These are phyloP conservation scores for Sericinus montela DNA, from an alignment of 2,888 invertebrate genomes.

Conservation along the genomic window DNA sequence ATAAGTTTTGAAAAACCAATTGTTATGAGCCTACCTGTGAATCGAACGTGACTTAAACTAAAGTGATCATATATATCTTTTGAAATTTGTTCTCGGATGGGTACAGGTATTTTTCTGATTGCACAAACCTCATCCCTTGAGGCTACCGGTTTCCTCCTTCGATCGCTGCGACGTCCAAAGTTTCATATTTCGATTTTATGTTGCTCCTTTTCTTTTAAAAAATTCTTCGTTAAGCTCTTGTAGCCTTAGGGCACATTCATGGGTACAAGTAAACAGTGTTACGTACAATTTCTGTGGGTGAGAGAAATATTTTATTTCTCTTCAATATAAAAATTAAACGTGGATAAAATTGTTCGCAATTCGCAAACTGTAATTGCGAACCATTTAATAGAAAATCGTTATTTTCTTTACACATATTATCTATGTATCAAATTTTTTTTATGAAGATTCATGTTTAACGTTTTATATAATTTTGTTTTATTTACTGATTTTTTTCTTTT, in stretches of 20 bases:
- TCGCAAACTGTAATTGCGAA: too few relatives aligned
- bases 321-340: not conserved
- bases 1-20: too few relatives aligned
- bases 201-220: slow-evolving; percentile 12
- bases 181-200: slow-evolving; percentile 18
- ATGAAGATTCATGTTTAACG: too few relatives aligned
- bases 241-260: slow-evolving; percentile 14
- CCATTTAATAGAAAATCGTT: too few relatives aligned
- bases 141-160: slow-evolving; percentile 14
- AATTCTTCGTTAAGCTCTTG: slow-evolving; percentile 16
- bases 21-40: too few relatives aligned
- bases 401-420: too few relatives aligned
- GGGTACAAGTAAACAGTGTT: slow-evolving; percentile 12
- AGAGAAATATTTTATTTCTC: not conserved
- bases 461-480: too few relatives aligned
- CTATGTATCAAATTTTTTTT: too few relatives aligned
- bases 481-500: too few relatives aligned
- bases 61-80: not conserved
- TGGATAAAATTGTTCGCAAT: too few relatives aligned
- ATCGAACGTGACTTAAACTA: not conserved
- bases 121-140: slow-evolving; percentile 12
- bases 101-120: slow-evolving; percentile 16
- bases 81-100: slow-evolving; percentile 5
- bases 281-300: not conserved
- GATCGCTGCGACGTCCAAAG: slow-evolving; percentile 13